Conservation (phyloP, 2,113 vertebrate genomes). For the Menidia beryllina region DNA sequence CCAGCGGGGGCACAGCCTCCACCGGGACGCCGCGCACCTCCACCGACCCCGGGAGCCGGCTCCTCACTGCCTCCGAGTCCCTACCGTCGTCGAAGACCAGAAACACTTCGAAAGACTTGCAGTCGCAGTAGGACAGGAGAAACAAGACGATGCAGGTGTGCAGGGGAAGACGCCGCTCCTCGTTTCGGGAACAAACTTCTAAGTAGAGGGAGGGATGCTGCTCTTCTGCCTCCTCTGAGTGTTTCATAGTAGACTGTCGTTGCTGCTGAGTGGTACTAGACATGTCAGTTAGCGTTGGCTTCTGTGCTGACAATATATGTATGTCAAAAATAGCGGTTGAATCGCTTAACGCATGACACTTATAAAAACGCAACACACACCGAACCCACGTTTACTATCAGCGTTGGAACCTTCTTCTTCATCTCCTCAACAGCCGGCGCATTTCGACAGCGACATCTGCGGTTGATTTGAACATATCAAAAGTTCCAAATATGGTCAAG, state of each 20-base stretch:
- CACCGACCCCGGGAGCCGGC: constrained; percentile 62
- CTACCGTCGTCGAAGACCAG: constrained; percentile 78
- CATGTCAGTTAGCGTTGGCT: background rate
- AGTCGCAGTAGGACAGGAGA: constrained; percentile 93
- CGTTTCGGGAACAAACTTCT: constrained; percentile 75
- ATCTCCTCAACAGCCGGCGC: background rate
- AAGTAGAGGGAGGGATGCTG: constrained; percentile 86
- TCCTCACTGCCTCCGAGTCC: constrained; percentile 50
- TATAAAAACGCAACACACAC: background rate
- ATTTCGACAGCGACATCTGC: constrained; percentile 33
- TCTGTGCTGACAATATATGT: background rate
- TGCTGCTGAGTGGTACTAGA: background rate
- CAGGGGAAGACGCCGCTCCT: constrained; percentile 85
- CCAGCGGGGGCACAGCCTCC: constrained; percentile 83
- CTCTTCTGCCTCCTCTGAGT: constrained; percentile 53
- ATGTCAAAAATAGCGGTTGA: no score
- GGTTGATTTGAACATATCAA: background rate
- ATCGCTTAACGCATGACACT: constrained; percentile 16
- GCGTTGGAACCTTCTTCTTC: constrained; percentile 33
- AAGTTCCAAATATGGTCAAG: background rate
- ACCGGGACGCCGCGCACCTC: constrained; percentile 75
- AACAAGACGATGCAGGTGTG: constrained; percentile 92
- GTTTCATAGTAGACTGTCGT: constrained; percentile 80
- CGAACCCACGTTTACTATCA: constrained; percentile 38
- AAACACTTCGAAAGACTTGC: constrained; percentile 86